Evolutionary conservation across 2,113 vertebrate species (phyloP).

Genomic region (Pterocles orientalis): DNA sequence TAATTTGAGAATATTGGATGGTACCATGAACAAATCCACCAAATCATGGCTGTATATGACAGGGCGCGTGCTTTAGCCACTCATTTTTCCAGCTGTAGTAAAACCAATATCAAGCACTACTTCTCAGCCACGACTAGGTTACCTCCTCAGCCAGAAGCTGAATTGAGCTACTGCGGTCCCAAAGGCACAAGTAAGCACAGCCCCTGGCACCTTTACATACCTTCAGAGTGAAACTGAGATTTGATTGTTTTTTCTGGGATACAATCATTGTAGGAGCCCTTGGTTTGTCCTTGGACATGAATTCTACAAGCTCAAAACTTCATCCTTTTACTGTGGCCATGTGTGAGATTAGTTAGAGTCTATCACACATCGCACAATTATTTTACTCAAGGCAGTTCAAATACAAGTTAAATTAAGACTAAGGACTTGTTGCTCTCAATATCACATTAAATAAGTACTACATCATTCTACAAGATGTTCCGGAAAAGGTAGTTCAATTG

Average conservation of each 20-base stretch:
- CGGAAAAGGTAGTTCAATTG: background rate
- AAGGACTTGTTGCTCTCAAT: background rate
- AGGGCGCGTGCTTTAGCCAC: accelerated
- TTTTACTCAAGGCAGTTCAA: background rate
- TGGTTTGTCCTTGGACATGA: background rate
- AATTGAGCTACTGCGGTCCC: background rate
- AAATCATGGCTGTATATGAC: background rate
- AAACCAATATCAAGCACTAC: background rate
- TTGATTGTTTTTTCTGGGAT: background rate
- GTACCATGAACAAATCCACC: background rate
- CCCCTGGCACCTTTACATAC: background rate
- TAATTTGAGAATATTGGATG: background rate
- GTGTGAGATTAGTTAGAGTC: background rate
- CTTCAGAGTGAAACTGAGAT: background rate
- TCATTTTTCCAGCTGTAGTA: background rate
- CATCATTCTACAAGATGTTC: background rate
- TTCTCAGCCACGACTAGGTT: background rate
- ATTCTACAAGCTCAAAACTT: background rate
- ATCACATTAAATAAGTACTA: background rate
- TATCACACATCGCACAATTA: background rate
- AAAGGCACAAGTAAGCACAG: background rate
- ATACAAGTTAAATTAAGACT: background rate
- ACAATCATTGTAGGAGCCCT: background rate
- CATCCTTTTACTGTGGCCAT: background rate
- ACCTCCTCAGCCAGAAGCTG: background rate